These are phyloP conservation scores for Mustela nigripes DNA, from an alignment of 2,113 vertebrate genomes.

Conservation along the genomic window DNA sequence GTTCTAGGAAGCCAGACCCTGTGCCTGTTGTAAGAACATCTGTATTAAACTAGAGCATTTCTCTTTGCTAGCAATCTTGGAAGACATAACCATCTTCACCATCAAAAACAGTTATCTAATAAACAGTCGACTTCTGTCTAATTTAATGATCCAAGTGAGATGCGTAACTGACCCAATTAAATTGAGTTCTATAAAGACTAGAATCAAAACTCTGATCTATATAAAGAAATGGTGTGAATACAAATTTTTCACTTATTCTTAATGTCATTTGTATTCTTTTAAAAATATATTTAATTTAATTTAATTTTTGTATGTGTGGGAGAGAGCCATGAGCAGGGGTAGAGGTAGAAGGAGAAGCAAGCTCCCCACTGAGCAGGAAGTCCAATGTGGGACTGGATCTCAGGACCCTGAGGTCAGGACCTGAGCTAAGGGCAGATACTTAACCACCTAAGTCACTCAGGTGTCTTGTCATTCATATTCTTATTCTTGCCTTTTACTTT, in stretches of 20 bases:
- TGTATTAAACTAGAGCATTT: not conserved
- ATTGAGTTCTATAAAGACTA: not conserved
- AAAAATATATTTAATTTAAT: no score
- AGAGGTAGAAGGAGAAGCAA: no score
- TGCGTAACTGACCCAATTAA: not conserved
- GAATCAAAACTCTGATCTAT: not conserved
- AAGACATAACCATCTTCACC: not conserved
- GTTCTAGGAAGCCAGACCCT: not conserved
- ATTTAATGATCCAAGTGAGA: not conserved
- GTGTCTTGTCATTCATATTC: not conserved
- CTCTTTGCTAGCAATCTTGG: not conserved
- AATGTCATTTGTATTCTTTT: not conserved
- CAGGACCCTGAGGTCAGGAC: not conserved
- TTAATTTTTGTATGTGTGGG: no score
- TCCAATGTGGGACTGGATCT: not conserved
- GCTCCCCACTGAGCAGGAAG: not conserved
- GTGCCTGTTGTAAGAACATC: not conserved
- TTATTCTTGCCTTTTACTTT: not conserved
- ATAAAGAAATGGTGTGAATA: accelerated
- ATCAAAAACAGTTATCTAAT: not conserved
- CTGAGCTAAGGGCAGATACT: not conserved
- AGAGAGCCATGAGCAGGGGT: no score
- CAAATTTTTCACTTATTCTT: not conserved
- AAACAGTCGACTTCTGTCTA: not conserved
- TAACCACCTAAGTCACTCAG: not conserved